phyloP scores from a whole-genome alignment of 2,888 invertebrate species.

The Agonopterix heracliana region DNA sequence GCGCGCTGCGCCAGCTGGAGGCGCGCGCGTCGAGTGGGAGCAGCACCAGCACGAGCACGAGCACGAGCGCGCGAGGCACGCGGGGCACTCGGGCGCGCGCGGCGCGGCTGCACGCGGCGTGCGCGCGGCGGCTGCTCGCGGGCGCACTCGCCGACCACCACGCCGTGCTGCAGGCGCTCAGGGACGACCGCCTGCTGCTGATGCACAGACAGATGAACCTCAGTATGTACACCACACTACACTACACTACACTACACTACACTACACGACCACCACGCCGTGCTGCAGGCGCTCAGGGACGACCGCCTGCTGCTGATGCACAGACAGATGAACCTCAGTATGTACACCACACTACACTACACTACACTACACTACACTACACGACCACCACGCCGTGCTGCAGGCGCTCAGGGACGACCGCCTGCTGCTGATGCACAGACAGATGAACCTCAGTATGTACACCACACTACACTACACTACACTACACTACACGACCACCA shows the following conservation, averaged over 20 bases:
- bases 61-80: constrained; percentile 22
- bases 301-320: too few species aligned
- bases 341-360: too few species aligned
- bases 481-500: too few species aligned
- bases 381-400: too few species aligned
- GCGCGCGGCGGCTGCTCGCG: constrained; percentile 60
- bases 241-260: too few species aligned
- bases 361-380: too few species aligned
- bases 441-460: too few species aligned
- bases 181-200: constrained; percentile 67
- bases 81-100: constrained; percentile 47
- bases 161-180: constrained; percentile 65
- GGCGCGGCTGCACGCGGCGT: constrained; percentile 64
- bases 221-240: constrained; percentile 52
- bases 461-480: too few species aligned
- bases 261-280: constrained; percentile 68
- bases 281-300: constrained; percentile 68
- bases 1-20: constrained; percentile 71
- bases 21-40: constrained; percentile 63
- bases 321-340: too few species aligned
- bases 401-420: too few species aligned
- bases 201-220: constrained; percentile 75
- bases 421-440: too few species aligned
- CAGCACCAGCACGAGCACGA: constrained; percentile 55
- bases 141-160: constrained; percentile 72